Conservation (phyloP, 2,888 invertebrate species). For the Lycocerus yunnanus region DNA sequence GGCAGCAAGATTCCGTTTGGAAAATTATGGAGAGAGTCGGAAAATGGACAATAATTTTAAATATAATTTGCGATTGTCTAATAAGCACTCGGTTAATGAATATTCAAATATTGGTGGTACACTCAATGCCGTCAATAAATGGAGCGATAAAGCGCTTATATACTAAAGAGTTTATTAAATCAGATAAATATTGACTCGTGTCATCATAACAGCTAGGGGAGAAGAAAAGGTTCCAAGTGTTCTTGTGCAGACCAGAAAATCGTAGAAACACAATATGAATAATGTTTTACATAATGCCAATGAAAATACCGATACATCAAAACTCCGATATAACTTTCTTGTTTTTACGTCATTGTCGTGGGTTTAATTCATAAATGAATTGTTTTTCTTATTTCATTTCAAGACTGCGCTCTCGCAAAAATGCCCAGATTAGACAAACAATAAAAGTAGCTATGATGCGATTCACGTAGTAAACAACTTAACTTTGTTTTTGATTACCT, state of each 20-base stretch:
- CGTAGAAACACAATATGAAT: slow-evolving; percentile 1
- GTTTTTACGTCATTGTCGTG: neutral
- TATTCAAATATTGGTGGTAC: neutral
- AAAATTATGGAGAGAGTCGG: neutral
- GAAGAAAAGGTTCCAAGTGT: slow-evolving; percentile 6
- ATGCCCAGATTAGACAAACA: neutral
- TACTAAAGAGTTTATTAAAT: slow-evolving; percentile 1
- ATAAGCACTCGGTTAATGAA: neutral
- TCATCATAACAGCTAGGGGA: slow-evolving; percentile 7
- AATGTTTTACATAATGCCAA: neutral
- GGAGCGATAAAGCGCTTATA: neutral
- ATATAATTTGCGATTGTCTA: neutral
- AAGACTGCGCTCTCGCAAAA: neutral
- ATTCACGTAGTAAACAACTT: neutral
- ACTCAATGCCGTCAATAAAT: neutral
- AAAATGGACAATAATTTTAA: neutral
- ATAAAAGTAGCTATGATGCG: neutral
- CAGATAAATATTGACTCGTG: slow-evolving; percentile 11
- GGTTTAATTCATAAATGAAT: neutral
- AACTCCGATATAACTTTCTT: neutral
- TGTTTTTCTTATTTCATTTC: neutral
- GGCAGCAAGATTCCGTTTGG: no score
- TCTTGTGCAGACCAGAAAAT: slow-evolving; percentile 1
- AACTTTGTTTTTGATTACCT: neutral
- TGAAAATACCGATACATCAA: neutral